A percentile compares a stretch with the other conserved stretches of the same genome.
Evolutionary conservation across 2,888 invertebrate genomes (phyloP).

Genomic region (Steromphala cineraria): DNA sequence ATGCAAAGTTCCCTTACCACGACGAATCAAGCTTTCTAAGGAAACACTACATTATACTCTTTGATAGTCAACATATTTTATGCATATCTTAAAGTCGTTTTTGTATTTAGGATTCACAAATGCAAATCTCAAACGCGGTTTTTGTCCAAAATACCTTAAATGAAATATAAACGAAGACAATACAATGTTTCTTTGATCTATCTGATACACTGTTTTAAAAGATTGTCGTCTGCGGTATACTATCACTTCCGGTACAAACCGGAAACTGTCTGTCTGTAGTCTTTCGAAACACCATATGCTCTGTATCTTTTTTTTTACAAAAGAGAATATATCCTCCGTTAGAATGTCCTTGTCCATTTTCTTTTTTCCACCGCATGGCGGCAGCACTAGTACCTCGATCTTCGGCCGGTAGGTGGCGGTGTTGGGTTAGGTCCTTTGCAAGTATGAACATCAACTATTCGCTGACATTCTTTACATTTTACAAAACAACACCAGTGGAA

Average conservation of each 20-base stretch:
- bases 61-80: too few relatives aligned
- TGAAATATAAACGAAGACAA: neutral
- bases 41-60: too few relatives aligned
- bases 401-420: neutral
- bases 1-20: too few relatives aligned
- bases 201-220: neutral
- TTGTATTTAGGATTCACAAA: too few relatives aligned
- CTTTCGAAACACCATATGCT: neutral
- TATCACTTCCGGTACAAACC: neutral
- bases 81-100: too few relatives aligned
- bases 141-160: too few relatives aligned
- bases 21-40: too few relatives aligned
- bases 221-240: neutral
- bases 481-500: slow-evolving; percentile 92
- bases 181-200: neutral
- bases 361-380: neutral
- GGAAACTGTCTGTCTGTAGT: neutral
- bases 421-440: slow-evolving; percentile 82
- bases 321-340: neutral
- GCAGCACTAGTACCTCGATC: neutral
- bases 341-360: neutral
- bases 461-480: slow-evolving; percentile 85
- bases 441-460: slow-evolving; percentile 85
- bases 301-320: neutral
- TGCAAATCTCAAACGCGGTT: too few relatives aligned